A percentile compares a stretch with the other conserved stretches of the same genome.
Evolutionary conservation across 1,140 invertebrate species (phyloP).

Genomic region (Drosophila eugracilis): DNA sequence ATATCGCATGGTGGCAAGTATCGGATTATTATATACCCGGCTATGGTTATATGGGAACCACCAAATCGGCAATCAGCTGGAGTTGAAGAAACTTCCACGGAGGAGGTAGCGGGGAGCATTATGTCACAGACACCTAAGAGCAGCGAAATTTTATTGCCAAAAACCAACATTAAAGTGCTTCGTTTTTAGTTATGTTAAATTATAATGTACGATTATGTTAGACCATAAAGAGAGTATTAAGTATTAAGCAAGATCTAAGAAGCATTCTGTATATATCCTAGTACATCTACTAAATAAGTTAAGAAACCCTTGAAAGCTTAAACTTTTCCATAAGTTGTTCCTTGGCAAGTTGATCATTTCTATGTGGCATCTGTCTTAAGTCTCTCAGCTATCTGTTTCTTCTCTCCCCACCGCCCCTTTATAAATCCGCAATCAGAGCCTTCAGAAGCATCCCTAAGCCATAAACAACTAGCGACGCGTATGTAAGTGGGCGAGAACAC

Average conservation of each 20-base stretch:
- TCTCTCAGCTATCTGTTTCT: not conserved
- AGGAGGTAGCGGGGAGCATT: not conserved
- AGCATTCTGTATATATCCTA: too few species aligned
- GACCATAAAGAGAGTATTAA: too few species aligned
- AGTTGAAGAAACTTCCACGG: not conserved
- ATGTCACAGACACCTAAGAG: too few species aligned
- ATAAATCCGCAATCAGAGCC: slow-evolving; percentile 1
- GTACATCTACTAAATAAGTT: too few species aligned
- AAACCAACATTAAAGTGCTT: too few species aligned
- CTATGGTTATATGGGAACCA: slow-evolving; percentile 21
- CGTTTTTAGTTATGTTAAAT: too few species aligned
- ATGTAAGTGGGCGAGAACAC: slow-evolving; percentile 40
- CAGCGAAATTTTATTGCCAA: too few species aligned
- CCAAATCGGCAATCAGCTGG: not conserved
- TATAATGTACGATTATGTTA: too few species aligned
- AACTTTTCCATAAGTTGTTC: too few species aligned
- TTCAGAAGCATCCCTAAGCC: slow-evolving; percentile 22
- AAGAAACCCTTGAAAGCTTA: too few species aligned
- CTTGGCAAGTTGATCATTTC: not conserved
- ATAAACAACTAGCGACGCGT: slow-evolving; percentile 36
- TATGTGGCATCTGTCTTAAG: not conserved
- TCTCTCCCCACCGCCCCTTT: not conserved
- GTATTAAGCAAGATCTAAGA: too few species aligned
- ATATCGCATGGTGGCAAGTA: not conserved
- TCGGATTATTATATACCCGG: slow-evolving; percentile 48